These are phyloP conservation scores for Corythucha ciliata DNA, from an alignment of 2,888 invertebrate genomes.

Conservation along the genomic window DNA sequence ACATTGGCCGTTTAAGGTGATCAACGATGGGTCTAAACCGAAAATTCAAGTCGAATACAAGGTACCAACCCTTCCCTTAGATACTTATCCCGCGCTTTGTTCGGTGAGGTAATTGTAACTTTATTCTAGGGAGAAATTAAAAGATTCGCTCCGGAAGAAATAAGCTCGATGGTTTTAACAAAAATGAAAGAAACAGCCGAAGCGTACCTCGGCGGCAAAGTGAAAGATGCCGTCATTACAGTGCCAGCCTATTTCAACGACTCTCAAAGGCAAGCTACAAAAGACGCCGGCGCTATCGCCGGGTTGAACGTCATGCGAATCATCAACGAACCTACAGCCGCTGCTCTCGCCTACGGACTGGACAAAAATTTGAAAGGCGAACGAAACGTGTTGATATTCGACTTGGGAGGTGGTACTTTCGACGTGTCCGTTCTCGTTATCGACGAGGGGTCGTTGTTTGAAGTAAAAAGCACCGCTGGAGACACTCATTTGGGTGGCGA, in stretches of 20 bases:
- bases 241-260: conserved; percentile 71
- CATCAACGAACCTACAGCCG: conserved; percentile 84
- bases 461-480: conserved; percentile 75
- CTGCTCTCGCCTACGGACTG: conserved; percentile 75
- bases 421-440: conserved; percentile 77
- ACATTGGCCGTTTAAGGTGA: conserved; percentile 72
- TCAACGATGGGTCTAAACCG: conserved; percentile 55
- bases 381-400: conserved; percentile 76
- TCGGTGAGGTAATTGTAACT: too few species aligned
- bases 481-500: conserved; percentile 80
- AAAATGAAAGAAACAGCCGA: conserved; percentile 61
- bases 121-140: conserved; percentile 55
- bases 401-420: conserved; percentile 59
- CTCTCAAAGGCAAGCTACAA: conserved; percentile 60
- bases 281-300: conserved; percentile 78
- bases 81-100: too few species aligned
- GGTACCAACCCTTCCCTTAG: too few species aligned
- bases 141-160: conserved; percentile 57
- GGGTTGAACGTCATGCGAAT: conserved; percentile 81
- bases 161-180: conserved; percentile 56
- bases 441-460: conserved; percentile 43
- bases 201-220: conserved; percentile 46
- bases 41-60: conserved; percentile 56
- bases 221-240: conserved; percentile 65
- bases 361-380: conserved; percentile 45